Base-by-base conservation (phyloP, 1,140 invertebrate species). In the Papilio polytes region DNA sequence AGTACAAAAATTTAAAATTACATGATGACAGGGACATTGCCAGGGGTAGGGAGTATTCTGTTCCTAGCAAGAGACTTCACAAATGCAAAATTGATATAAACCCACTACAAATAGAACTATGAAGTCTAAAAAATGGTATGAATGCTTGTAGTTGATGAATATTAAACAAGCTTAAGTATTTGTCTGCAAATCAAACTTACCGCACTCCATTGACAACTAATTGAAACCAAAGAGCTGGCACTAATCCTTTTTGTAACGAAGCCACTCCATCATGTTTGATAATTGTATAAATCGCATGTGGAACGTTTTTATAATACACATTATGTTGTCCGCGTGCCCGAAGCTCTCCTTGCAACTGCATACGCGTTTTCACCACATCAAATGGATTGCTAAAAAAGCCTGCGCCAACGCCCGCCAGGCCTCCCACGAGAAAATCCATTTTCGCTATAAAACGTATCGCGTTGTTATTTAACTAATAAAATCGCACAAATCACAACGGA, bases 301-400 rank as follows among this genome's bases (percentile, higher is more conserved):
- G 94, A 56, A 98, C 96, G 84, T 98, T 97, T 81, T 95, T 96
- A 85, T 97, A 97, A 80, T 96, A 93, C n/a, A 96, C 94, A 1
- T 92, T 93, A 89, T 96, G 95, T 82, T 96, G 91, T 1, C 98
- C 97, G 80, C 95, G 96, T 1, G 96, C 96, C 85, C 96, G 95
- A 2, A 99, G 92, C 93, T 99, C 98, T 51, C 98, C 98, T 95
- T 99, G 98, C 15, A 99, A 94, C 91, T 99, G 98, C 93, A 99
- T 96, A 46, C 98, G 96, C 46, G 97, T 98, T 95, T 98, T 99
- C 44, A 94, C 91, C 51, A 98, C 97, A 90, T 98, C 97, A 84
- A 97, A 96, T 3, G 97, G 97, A 91, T 97, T 97, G 31, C 96
- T 97, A 87, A 97, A 97, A 84, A 97, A 91, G 4, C 96, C 96